Conservation (phyloP, 2,888 invertebrate species). For the Perdita meconis region DNA sequence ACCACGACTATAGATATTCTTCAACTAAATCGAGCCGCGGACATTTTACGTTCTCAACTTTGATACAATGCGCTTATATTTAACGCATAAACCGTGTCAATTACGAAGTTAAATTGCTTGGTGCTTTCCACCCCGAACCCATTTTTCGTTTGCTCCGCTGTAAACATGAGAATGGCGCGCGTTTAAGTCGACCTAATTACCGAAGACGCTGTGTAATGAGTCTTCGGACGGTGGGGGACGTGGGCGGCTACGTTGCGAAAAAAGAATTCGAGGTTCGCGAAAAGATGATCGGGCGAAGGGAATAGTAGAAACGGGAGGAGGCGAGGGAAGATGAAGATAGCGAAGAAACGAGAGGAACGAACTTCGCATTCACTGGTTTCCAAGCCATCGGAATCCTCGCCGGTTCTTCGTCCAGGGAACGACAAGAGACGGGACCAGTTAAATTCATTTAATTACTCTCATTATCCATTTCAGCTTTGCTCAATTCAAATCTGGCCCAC, state of each 20-base stretch:
- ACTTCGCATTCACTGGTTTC: slow-evolving; percentile 41
- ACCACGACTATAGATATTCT: slow-evolving; percentile 13
- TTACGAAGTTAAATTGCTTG: slow-evolving; percentile 52
- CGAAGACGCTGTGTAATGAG: slow-evolving; percentile 58
- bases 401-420: slow-evolving; percentile 36
- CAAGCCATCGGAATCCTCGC: slow-evolving; percentile 40
- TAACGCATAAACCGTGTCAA: slow-evolving; percentile 28
- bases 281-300: not conserved
- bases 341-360: slow-evolving; percentile 36
- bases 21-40: slow-evolving; percentile 1
- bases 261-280: slow-evolving; percentile 4
- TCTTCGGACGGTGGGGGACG: slow-evolving; percentile 24
- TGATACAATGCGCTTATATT: slow-evolving; percentile 37
- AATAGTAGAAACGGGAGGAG: not conserved
- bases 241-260: slow-evolving; percentile 5
- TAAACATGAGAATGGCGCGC: slow-evolving; percentile 27
- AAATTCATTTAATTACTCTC: slow-evolving; percentile 71
- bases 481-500: slow-evolving; percentile 42
- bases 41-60: slow-evolving; percentile 16
- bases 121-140: not conserved
- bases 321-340: not conserved
- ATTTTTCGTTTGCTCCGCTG: not conserved
- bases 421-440: slow-evolving; percentile 53
- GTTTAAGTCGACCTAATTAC: slow-evolving; percentile 59
- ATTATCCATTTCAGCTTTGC: slow-evolving; percentile 65